Conservation (phyloP, 2,113 vertebrate species). For the Urocitellus parryii region DNA sequence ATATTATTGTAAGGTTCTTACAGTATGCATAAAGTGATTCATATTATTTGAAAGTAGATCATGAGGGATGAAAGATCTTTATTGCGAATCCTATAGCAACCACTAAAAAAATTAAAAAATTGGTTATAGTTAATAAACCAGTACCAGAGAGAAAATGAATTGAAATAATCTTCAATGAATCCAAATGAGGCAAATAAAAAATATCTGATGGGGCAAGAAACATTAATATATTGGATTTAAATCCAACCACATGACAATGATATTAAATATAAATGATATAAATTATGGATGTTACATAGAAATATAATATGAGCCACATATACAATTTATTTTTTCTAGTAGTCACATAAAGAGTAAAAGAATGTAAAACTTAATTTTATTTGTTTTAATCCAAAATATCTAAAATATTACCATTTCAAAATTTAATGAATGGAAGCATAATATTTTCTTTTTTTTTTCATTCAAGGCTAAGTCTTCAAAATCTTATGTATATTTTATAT, state of each 20-base stretch:
- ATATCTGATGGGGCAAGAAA: not conserved
- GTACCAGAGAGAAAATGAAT: not conserved
- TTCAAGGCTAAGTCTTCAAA: not conserved
- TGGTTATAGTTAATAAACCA: not conserved
- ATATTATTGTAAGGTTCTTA: not conserved
- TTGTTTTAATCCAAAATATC: not conserved
- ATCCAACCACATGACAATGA: not conserved
- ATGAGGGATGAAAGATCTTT: not conserved
- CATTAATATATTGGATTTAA: not conserved
- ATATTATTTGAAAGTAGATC: not conserved
- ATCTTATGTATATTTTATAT: not conserved
- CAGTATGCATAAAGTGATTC: not conserved
- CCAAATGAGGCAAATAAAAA: not conserved
- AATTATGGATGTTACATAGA: not conserved
- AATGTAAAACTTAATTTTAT: slow-evolving; percentile 10
- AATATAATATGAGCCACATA: not conserved
- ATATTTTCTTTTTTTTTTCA: not conserved
- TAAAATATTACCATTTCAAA: not conserved
- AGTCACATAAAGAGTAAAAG: slow-evolving; percentile 13
- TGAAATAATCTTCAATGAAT: not conserved
- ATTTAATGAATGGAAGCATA: not conserved
- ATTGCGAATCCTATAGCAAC: not conserved
- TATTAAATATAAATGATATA: not conserved
- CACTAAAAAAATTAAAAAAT: not conserved
- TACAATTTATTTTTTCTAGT: not conserved